Base-by-base conservation (phyloP, 2,113 vertebrate species). In the Sinocyclocheilus anshuiensis region DNA sequence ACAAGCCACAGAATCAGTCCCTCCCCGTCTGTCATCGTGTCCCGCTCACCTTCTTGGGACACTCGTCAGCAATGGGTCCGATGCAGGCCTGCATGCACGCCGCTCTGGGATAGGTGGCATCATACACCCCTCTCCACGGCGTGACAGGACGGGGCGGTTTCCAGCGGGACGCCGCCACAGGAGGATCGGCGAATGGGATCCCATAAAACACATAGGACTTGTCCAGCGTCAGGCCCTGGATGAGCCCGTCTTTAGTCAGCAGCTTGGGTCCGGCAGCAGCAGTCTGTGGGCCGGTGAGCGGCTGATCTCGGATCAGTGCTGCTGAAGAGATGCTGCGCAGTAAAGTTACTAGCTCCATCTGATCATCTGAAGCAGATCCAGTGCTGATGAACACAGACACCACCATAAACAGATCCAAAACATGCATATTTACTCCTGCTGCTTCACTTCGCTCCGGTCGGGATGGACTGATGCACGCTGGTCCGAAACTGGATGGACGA, bases 1-100 rank as follows among this genome's bases (percentile, higher is more conserved):
- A 9, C 8, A 42, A 42, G 8, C 42, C 42, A 42, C 7, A 42
- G 42, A 42, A 9, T 42, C 42, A 42, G 10, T 36, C 94, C 8
- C 2, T 1, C 45, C 39, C 39, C 36, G 36, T 36, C 36, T 36
- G 36, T 36, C 36, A 36, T 36, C 36, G 36, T 36, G 0, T 42
- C 42, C 42, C 10, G 9, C 42, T 45, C 9, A 45, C 42, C 42
- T 45, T 45, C 42, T 45, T 45, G 42, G 42, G 42, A 45, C 42
- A 45, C 42, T 45, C 42, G 9, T 87, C 90, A 1, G 90, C 55
- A 26, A 92, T 84, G 0, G 92, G 88, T 76, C 91, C 90, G 0
- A 80, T 86, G 88, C 94, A 95, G 65, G 77, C 83, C 89, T 96
- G 95, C 91, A 95, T 90, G 45, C 95, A 96, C 6, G 93, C 92